Evolutionary conservation across 2,113 vertebrate species (phyloP).

Genomic region (Eonycteris spelaea): DNA sequence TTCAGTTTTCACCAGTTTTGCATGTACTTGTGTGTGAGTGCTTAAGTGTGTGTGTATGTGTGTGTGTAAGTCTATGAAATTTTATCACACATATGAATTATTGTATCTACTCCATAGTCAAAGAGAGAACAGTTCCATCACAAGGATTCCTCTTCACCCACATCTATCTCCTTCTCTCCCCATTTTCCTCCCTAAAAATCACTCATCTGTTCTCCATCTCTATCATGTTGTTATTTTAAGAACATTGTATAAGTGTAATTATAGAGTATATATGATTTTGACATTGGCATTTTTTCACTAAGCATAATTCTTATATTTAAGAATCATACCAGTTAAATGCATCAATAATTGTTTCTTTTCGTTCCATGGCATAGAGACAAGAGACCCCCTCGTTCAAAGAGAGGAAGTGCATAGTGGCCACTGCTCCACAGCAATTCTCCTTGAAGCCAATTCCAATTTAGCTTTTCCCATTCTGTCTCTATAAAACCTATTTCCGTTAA

Average conservation of each 20-base stretch:
- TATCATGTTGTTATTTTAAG: not conserved
- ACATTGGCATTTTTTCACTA: not conserved
- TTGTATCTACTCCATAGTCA: not conserved
- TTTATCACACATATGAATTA: not conserved
- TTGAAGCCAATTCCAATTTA: not conserved
- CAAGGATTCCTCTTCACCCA: not conserved
- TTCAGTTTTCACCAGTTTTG: not conserved
- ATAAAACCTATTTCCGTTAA: not conserved
- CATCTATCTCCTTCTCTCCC: not conserved
- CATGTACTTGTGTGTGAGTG: not conserved
- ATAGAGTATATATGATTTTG: not conserved
- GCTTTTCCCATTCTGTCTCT: not conserved
- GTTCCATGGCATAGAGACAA: not conserved
- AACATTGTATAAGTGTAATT: not conserved
- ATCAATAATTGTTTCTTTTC: not conserved
- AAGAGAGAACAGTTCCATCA: not conserved
- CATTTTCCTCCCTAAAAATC: not conserved
- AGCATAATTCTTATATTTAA: not conserved
- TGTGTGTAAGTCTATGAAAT: not conserved
- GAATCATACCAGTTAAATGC: not conserved
- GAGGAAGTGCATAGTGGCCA: not conserved
- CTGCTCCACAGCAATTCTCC: not conserved
- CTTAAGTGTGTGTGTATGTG: too few relatives aligned
- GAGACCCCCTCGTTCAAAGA: not conserved
- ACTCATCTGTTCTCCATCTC: not conserved